Conservation (phyloP, 1,140 invertebrate genomes). For the Geopemphigus sp. region DNA sequence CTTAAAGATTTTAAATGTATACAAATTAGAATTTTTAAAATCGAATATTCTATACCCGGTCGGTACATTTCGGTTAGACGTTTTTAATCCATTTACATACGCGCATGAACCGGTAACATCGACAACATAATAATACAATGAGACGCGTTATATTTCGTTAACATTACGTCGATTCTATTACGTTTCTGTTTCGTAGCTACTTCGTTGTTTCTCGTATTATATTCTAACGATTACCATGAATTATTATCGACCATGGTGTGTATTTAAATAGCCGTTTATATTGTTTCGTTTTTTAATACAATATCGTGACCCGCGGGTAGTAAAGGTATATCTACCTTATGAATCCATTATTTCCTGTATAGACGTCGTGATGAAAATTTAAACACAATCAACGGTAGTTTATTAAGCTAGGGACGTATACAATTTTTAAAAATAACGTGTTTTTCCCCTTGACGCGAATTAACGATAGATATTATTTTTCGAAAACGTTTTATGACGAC, state of each 20-base stretch:
- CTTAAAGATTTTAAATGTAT: too few species aligned
- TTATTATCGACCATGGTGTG: background rate
- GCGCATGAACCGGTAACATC: too few species aligned
- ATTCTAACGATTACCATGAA: background rate
- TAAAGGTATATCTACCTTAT: background rate
- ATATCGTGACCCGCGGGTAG: background rate
- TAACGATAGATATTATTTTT: background rate
- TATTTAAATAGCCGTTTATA: background rate
- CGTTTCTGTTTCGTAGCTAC: too few species aligned
- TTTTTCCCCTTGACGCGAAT: background rate
- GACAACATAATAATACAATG: too few species aligned
- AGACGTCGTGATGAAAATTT: background rate
- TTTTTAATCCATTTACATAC: too few species aligned
- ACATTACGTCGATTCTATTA: too few species aligned
- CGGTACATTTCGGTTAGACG: too few species aligned
- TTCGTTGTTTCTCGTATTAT: background rate
- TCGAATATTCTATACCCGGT: too few species aligned
- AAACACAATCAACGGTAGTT: background rate
- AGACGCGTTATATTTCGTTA: background rate
- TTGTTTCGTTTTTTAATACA: background rate
- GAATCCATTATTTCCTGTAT: background rate
- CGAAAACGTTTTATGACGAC: background rate
- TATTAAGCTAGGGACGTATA: background rate
- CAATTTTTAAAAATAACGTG: background rate
- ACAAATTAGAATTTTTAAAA: too few species aligned